phyloP scores from a whole-genome alignment of 2,113 vertebrate genomes.

The Percina caprodes region DNA sequence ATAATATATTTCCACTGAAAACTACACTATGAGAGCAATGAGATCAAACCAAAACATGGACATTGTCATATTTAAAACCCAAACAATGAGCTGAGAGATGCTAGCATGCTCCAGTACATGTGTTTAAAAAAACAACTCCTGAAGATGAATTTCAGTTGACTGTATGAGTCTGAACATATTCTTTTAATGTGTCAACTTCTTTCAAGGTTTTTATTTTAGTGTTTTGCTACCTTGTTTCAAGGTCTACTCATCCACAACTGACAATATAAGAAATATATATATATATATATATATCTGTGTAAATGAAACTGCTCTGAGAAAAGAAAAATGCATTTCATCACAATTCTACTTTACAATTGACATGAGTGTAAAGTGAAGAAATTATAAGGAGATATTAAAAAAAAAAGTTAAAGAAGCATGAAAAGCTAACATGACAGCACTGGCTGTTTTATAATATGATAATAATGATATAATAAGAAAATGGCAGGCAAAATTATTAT shows the following conservation, averaged over 20 bases:
- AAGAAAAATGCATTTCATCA: not conserved
- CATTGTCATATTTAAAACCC: not conserved
- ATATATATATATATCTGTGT: not conserved
- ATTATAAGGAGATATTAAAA: not conserved
- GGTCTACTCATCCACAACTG: not conserved
- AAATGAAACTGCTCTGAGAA: not conserved
- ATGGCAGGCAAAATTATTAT: not conserved
- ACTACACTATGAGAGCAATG: too few relatives aligned
- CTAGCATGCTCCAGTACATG: not conserved
- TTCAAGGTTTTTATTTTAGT: not conserved
- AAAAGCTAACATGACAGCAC: not conserved
- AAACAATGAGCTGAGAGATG: not conserved
- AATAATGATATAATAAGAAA: not conserved
- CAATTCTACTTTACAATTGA: too few relatives aligned
- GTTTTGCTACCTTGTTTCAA: not conserved
- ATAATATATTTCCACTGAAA: too few relatives aligned
- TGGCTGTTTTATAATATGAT: too few relatives aligned
- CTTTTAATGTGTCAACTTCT: not conserved
- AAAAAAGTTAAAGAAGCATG: not conserved
- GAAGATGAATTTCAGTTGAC: too few relatives aligned
- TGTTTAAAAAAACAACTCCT: too few relatives aligned
- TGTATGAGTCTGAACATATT: too few relatives aligned
- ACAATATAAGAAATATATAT: too few relatives aligned
- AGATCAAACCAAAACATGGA: too few relatives aligned
- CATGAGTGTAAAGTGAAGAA: not conserved